A percentile compares a stretch with the other conserved stretches of the same genome.
Evolutionary conservation across 2,888 invertebrate species (phyloP).

Genomic region (Euspilapteryx auroguttella): DNA sequence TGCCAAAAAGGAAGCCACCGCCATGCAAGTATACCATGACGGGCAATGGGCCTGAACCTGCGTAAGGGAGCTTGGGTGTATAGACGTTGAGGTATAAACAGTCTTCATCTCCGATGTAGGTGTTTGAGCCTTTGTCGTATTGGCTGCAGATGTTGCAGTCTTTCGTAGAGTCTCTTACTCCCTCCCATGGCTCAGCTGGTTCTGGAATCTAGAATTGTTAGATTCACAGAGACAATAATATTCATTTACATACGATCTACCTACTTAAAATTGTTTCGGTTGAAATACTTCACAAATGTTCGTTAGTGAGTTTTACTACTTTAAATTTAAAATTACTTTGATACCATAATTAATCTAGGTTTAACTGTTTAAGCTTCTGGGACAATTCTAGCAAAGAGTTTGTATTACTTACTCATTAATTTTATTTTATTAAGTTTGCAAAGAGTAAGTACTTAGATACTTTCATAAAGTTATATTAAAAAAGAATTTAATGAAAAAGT

Average conservation of each 20-base stretch:
- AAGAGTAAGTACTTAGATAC: no score
- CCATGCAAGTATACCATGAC: constrained; percentile 53
- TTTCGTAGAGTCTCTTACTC: constrained; percentile 64
- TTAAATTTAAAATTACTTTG: no score
- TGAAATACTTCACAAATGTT: no score
- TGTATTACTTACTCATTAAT: no score
- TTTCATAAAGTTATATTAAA: no score
- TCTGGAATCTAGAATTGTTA: constrained; percentile 27
- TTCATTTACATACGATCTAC: not conserved
- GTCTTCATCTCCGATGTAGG: constrained; percentile 58
- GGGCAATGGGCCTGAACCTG: constrained; percentile 15
- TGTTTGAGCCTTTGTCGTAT: constrained; percentile 52
- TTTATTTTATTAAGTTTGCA: no score
- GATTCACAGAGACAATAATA: not conserved
- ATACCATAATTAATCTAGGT: no score
- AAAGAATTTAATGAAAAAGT: no score
- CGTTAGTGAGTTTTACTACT: no score
- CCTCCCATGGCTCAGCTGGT: constrained; percentile 53
- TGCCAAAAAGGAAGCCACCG: constrained; percentile 44
- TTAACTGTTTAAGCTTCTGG: no score
- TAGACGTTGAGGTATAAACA: constrained; percentile 73
- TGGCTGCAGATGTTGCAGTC: constrained; percentile 68
- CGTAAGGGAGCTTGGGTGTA: constrained; percentile 45
- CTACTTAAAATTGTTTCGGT: not conserved
- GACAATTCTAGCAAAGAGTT: no score